Base-by-base conservation (phyloP, 2,888 invertebrate genomes). In the Plagodis pulveraria region DNA sequence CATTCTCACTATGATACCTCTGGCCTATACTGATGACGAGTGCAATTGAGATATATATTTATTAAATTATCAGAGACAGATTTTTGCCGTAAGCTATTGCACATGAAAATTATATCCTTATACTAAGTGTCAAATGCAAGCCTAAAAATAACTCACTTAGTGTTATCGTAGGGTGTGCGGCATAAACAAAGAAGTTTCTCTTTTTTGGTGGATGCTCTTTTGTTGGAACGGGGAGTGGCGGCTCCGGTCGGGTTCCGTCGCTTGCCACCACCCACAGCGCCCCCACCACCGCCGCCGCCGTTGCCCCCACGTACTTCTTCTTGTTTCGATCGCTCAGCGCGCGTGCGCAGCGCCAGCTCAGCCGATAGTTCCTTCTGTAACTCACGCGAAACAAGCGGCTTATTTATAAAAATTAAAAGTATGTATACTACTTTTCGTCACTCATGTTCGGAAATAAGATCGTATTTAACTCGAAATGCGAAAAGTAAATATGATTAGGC, bases 111-210 rank as follows among this genome's bases (percentile, higher is more conserved):
- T 22, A 22, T 22, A 22, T 22, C 4, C 22, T 2, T 22, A 1
- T 4, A 22, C 2, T 22, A 22, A 22, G 22, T 22, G 22, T 22
- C 22, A 22, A 22, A 22, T 4, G 22, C 22, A 22, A 4, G 22
- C 22, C 4, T 2, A 2, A 22, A 22, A 22, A 22, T 22, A 22
- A 51, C 94, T 92, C 82, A 98, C 97, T 98, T 98, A 11, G 98
- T 96, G 78, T 98, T 97, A 86, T 99, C 99, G 81, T 99, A 99
- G 5, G 98, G 98, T 45, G 97, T 98, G 79, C 97, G 95, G 81
- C 99, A 99, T 54, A 98, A 91, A 82, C 99, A 99, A 76, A 98
- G 96, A 2, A 98, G 93, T 78, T 97, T 97, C 74, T 97, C 97
- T 74, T 96, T 96, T 77, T 95, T 95, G 49, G 67, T 70, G 54